These are phyloP conservation scores for Drosophila oshimai DNA, from an alignment of 1,140 invertebrate species.

Conservation along the genomic window DNA sequence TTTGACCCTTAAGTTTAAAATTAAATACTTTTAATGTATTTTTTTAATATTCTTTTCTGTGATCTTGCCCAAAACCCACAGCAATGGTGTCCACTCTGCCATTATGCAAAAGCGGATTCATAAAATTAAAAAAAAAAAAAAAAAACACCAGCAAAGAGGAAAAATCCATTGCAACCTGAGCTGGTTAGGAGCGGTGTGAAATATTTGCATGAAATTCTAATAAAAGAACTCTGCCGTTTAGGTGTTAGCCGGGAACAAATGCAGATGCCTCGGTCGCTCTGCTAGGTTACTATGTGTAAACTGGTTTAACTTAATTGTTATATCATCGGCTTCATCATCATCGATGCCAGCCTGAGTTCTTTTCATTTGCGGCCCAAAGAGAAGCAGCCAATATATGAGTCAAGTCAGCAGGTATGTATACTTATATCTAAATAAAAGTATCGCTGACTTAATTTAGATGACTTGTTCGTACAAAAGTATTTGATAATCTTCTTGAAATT, in stretches of 20 bases:
- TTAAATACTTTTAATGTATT: neutral
- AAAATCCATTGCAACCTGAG: conserved; percentile 14
- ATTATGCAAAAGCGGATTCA: conserved; percentile 60
- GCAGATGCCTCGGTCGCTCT: conserved; percentile 39
- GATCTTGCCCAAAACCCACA: neutral
- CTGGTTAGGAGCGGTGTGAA: neutral
- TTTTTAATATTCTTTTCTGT: neutral
- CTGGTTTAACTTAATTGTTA: conserved; percentile 75
- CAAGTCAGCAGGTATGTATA: neutral
- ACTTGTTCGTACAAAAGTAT: conserved; percentile 3
- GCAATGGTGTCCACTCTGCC: conserved; percentile 16
- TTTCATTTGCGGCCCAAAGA: neutral
- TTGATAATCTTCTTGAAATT: neutral
- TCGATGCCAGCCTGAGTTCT: conserved; percentile 6
- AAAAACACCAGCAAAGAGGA: neutral
- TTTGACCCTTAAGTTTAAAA: neutral
- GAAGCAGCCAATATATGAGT: conserved; percentile 3
- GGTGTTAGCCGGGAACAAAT: conserved; percentile 43
- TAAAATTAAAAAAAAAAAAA: conserved; percentile 16
- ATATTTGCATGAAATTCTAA: conserved; percentile 71
- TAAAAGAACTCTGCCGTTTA: conserved; percentile 72
- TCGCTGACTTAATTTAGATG: conserved; percentile 12
- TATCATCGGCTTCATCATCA: conserved; percentile 45
- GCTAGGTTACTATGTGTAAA: conserved; percentile 38
- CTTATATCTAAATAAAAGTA: conserved; percentile 12